Conservation (phyloP, 2,113 vertebrate species). For the Cyanistes caeruleus region DNA sequence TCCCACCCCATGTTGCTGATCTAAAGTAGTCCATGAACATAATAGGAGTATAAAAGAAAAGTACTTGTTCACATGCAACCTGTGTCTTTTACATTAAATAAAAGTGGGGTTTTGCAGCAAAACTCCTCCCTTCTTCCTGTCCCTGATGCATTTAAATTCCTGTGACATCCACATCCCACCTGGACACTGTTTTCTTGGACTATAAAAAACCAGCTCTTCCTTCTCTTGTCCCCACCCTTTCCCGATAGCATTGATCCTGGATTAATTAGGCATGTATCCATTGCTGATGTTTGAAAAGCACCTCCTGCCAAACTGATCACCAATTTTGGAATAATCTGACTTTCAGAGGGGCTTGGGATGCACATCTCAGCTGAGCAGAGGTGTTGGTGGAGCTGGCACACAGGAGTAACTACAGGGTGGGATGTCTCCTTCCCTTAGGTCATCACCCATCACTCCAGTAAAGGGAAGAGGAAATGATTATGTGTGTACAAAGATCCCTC, state of each 20-base stretch:
- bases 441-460: not conserved
- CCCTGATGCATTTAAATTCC: not conserved
- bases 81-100: not conserved
- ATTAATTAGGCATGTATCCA: not conserved
- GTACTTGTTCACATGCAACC: not conserved
- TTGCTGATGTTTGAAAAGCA: not conserved
- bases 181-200: not conserved
- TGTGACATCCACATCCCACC: not conserved
- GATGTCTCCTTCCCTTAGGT: not conserved
- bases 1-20: not conserved
- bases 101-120: not conserved
- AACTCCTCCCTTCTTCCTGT: not conserved
- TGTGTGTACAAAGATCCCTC: not conserved
- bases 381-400: not conserved
- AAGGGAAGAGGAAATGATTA: not conserved
- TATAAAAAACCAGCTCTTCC: not conserved
- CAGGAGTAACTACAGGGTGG: not conserved
- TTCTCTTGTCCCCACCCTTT: not conserved
- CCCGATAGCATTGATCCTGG: not conserved
- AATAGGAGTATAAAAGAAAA: not conserved
- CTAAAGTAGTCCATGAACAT: not conserved
- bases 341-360: not conserved
- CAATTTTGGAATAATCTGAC: not conserved
- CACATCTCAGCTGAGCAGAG: not conserved
- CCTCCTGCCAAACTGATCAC: not conserved